A percentile compares a stretch with the other conserved stretches of the same genome.
Evolutionary conservation across 1,140 invertebrate species (phyloP).

Genomic region (Drosophila nigromelanica): DNA sequence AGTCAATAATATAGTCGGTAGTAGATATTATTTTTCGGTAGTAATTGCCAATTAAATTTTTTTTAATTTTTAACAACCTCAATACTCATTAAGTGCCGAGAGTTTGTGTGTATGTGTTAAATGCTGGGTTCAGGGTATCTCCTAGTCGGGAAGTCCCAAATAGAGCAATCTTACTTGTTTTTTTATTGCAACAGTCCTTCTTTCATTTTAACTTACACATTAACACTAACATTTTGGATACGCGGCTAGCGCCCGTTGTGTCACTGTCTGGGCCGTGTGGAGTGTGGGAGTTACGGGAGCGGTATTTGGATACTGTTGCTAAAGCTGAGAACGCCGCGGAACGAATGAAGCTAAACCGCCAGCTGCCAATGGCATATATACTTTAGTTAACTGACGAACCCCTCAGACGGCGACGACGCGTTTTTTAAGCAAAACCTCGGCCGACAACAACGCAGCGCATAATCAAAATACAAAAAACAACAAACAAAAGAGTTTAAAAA

Average conservation of each 20-base stretch:
- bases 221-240: slow-evolving; percentile 33
- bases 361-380: slow-evolving; percentile 76
- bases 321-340: slow-evolving; percentile 73
- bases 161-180: no score
- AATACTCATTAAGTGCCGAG: no score
- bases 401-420: slow-evolving; percentile 11
- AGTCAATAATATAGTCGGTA: no score
- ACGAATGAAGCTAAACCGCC: slow-evolving; percentile 75
- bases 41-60: no score
- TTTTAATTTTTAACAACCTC: no score
- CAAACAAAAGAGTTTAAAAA: slow-evolving; percentile 64
- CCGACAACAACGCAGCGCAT: slow-evolving; percentile 18
- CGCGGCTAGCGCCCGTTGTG: slow-evolving; percentile 18
- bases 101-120: no score
- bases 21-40: no score
- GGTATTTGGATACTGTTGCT: slow-evolving; percentile 41
- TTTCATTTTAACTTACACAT: neutral
- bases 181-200: slow-evolving; percentile 14
- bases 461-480: slow-evolving; percentile 40
- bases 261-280: neutral
- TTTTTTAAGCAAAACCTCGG: slow-evolving; percentile 59
- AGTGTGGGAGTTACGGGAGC: slow-evolving; percentile 15
- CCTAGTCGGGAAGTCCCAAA: no score
- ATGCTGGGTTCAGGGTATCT: no score
- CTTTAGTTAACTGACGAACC: slow-evolving; percentile 39